phyloP scores from a whole-genome alignment of 2,797 vertebrate species.

The Neoniphon sammara region DNA sequence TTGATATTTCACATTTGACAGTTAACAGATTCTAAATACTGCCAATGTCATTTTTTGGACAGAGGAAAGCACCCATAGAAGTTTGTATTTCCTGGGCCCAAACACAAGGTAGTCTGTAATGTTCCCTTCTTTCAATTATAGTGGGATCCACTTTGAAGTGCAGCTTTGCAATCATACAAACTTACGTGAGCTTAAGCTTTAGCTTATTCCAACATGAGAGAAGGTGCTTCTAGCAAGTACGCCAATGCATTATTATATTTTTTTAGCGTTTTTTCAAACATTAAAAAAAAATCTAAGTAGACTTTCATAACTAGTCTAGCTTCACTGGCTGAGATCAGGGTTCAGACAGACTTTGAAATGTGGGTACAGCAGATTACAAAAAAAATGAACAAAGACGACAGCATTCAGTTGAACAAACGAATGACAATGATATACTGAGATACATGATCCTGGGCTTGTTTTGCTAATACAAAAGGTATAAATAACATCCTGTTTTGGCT shows the following conservation, averaged over 20 bases:
- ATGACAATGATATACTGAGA: slow-evolving; percentile 44
- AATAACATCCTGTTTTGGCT: slow-evolving; percentile 74
- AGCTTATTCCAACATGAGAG: slow-evolving; percentile 70
- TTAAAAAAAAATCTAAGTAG: slow-evolving; percentile 42
- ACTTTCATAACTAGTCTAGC: slow-evolving; percentile 57
- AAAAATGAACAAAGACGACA: slow-evolving; percentile 63
- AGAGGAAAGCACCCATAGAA: slow-evolving; percentile 56
- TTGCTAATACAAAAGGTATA: slow-evolving; percentile 77
- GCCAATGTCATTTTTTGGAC: slow-evolving; percentile 44
- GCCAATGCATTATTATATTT: slow-evolving; percentile 60
- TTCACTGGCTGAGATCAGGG: slow-evolving; percentile 72
- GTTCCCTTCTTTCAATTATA: slow-evolving; percentile 46
- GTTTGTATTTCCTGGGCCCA: slow-evolving; percentile 46
- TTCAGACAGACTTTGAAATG: slow-evolving; percentile 50
- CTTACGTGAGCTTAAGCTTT: slow-evolving; percentile 70
- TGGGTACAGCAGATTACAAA: slow-evolving; percentile 50
- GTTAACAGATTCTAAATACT: slow-evolving; percentile 64
- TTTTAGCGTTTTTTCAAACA: slow-evolving; percentile 73
- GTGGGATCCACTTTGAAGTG: slow-evolving; percentile 73
- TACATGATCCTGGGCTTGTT: slow-evolving; percentile 61
- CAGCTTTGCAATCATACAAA: slow-evolving; percentile 73
- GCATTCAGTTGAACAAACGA: slow-evolving; percentile 61
- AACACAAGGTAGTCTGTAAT: slow-evolving; percentile 17
- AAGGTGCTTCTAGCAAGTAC: slow-evolving; percentile 64
- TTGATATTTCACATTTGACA: slow-evolving; percentile 67